These are phyloP conservation scores for Holocentrus rufus DNA, from an alignment of 2,797 vertebrate genomes.

Conservation along the genomic window DNA sequence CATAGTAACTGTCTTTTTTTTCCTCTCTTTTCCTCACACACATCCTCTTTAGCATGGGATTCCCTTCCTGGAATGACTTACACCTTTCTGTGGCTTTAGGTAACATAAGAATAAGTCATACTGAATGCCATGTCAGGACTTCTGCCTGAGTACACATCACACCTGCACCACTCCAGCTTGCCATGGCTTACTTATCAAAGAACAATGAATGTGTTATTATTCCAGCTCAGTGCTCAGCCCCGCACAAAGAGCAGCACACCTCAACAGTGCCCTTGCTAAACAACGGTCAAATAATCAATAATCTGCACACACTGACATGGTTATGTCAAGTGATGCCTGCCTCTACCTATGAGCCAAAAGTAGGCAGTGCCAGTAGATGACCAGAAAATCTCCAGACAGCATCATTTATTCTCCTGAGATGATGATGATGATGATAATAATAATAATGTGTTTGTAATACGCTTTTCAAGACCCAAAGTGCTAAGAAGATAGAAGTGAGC, in stretches of 20 bases:
- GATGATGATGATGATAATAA: too few species aligned
- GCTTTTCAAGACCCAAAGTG: neutral
- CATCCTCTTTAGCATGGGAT: constrained; percentile 36
- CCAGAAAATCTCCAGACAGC: neutral
- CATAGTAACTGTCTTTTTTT: neutral
- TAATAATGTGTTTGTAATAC: too few species aligned
- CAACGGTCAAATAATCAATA: neutral
- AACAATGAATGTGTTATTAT: constrained; percentile 8
- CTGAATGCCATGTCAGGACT: constrained; percentile 64
- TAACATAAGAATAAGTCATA: constrained; percentile 50
- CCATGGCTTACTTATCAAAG: constrained; percentile 19
- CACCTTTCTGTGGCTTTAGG: constrained; percentile 36
- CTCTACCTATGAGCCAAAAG: neutral
- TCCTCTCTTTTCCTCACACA: constrained; percentile 12
- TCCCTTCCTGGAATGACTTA: constrained; percentile 57
- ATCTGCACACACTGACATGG: neutral
- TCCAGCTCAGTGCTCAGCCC: neutral
- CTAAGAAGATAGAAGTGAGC: neutral
- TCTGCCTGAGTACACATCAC: constrained; percentile 56
- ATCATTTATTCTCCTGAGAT: too few species aligned
- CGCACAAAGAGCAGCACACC: neutral
- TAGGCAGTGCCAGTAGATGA: neutral
- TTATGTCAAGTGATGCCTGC: neutral
- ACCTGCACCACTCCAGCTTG: constrained; percentile 7
- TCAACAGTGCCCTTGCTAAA: neutral